Percentiles rank a stretch among this genome's conserved stretches.
Conservation (phyloP, 64 coral and sea anemone species). For the Montipora cactus region DNA sequence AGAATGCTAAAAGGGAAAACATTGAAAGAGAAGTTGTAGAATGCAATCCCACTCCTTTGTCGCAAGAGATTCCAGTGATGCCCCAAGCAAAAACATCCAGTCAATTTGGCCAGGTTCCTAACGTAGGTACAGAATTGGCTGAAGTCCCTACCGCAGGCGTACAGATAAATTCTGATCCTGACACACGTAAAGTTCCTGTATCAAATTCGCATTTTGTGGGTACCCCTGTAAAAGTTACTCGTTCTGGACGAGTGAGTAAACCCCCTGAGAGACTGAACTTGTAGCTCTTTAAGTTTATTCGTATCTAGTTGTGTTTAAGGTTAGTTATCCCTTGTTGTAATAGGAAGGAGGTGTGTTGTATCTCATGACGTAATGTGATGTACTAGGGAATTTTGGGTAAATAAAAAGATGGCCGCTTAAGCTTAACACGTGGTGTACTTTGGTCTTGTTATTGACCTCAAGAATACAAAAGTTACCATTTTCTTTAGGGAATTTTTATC, state of each 20-base stretch:
- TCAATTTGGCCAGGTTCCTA: no score
- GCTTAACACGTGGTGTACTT: no score
- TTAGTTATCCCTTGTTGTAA: no score
- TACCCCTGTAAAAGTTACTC: constrained; percentile 9
- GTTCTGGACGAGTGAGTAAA: constrained; percentile 15
- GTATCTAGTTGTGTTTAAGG: no score
- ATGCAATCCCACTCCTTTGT: not conserved
- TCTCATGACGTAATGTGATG: no score
- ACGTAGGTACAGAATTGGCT: not conserved
- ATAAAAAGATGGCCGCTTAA: no score
- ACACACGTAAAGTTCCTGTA: not conserved
- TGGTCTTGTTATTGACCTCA: no score
- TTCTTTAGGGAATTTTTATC: no score
- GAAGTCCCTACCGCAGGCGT: not conserved
- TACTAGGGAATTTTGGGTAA: no score
- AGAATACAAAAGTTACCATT: no score
- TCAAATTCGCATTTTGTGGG: not conserved
- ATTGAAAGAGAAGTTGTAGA: not conserved
- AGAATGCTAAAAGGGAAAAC: not conserved
- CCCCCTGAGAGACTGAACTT: constrained; percentile 29
- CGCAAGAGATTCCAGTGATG: not conserved
- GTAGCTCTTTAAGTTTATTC: not conserved
- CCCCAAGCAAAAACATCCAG: not conserved
- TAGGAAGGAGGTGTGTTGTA: no score
- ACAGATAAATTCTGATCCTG: not conserved